A percentile compares a stretch with the other conserved stretches of the same genome.
Conservation (phyloP, 2,797 vertebrate species). For the Acipenser oxyrinchus region DNA sequence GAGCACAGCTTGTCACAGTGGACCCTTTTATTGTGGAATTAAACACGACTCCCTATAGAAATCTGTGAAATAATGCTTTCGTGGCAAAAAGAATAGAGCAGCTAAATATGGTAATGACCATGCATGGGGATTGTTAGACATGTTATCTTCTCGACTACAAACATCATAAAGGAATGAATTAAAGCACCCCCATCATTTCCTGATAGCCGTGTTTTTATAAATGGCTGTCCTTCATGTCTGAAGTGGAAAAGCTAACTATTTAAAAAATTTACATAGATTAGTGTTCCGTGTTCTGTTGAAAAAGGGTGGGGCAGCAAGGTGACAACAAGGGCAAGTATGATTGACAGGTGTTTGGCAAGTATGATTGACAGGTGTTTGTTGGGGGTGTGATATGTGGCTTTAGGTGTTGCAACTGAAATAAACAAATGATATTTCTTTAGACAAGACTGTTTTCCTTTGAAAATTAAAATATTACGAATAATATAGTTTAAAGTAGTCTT, state of each 20-base stretch:
- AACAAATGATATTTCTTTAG: too few relatives aligned
- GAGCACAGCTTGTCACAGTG: too few relatives aligned
- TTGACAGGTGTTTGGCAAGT: constrained; percentile 29
- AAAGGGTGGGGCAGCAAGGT: constrained; percentile 24
- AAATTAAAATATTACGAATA: too few relatives aligned
- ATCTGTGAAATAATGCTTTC: neutral
- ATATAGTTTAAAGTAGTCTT: too few relatives aligned
- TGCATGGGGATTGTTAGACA: neutral
- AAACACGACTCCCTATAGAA: too few relatives aligned
- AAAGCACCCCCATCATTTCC: neutral
- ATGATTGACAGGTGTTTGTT: constrained; percentile 32
- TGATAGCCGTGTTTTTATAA: neutral
- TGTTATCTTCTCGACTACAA: neutral
- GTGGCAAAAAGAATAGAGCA: neutral
- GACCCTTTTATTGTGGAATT: too few relatives aligned
- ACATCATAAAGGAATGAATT: neutral
- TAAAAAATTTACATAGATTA: neutral
- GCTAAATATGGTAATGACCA: constrained; percentile 3
- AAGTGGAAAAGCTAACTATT: neutral
- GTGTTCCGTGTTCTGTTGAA: neutral
- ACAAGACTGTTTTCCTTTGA: too few relatives aligned
- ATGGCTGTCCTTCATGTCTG: neutral
- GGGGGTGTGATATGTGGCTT: constrained; percentile 21
- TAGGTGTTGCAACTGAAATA: too few relatives aligned
- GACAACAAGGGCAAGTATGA: constrained; percentile 32